phyloP scores from a whole-genome alignment of 2,888 invertebrate genomes.

The Deilephila elpenor region DNA sequence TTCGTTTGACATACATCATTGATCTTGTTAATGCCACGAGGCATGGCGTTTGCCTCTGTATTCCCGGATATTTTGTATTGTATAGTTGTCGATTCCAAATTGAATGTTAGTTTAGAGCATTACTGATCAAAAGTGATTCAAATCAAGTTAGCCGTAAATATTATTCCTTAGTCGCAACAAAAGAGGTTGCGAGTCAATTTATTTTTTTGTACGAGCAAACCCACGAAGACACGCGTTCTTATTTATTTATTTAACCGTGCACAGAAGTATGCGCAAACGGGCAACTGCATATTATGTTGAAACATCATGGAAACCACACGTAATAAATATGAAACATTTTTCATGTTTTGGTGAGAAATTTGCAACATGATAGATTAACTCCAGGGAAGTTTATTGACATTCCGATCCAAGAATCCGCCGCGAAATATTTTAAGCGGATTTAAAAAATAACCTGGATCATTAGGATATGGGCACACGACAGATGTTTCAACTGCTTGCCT shows the following conservation, averaged over 20 bases:
- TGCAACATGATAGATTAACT: neutral
- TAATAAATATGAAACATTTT: neutral
- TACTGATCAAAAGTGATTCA: slow-evolving; percentile 1
- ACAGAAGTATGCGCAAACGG: slow-evolving; percentile 12
- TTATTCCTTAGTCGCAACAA: neutral
- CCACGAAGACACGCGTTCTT: slow-evolving; percentile 22
- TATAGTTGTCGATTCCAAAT: slow-evolving; percentile 19
- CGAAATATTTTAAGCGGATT: neutral
- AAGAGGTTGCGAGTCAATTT: neutral
- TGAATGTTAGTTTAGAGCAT: slow-evolving; percentile 16
- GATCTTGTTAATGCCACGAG: neutral
- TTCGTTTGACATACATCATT: neutral
- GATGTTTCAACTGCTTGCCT: no score
- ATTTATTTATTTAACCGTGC: slow-evolving; percentile 21
- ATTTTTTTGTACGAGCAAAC: slow-evolving; percentile 2
- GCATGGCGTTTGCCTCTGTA: neutral
- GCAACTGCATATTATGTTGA: neutral
- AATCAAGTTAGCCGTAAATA: slow-evolving; percentile 3
- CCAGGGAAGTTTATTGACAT: neutral
- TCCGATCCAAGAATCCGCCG: neutral
- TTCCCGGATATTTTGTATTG: neutral
- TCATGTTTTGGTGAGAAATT: neutral
- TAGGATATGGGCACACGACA: no score
- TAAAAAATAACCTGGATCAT: neutral
- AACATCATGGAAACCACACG: neutral